A percentile compares a stretch with the other conserved stretches of the same genome.
phyloP scores from a whole-genome alignment of 1,140 invertebrate genomes.

The Ylistrum balloti region DNA sequence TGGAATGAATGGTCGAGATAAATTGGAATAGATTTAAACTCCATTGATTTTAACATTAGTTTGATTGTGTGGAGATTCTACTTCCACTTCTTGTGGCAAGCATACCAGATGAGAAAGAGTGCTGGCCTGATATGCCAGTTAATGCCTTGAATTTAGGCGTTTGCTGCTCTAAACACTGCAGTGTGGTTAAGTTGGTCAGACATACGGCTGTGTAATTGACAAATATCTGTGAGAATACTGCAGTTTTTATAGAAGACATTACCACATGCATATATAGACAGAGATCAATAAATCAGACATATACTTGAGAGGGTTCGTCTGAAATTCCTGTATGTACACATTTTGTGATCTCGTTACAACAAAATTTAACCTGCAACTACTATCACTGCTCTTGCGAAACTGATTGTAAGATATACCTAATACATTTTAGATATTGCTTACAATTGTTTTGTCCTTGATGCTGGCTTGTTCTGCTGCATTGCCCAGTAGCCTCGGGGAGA shows the following conservation, averaged over 20 bases:
- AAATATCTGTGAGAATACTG: too few species aligned
- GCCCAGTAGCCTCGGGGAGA: background rate
- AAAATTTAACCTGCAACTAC: too few species aligned
- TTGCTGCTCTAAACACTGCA: background rate
- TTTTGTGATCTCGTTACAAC: background rate
- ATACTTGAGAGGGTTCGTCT: background rate
- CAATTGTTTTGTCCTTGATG: background rate
- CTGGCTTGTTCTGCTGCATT: background rate
- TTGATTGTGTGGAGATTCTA: background rate
- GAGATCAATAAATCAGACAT: background rate
- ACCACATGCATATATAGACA: background rate
- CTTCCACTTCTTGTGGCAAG: background rate
- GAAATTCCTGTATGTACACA: background rate
- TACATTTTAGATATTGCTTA: background rate
- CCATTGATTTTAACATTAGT: constrained; percentile 23
- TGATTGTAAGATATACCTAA: background rate
- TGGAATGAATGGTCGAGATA: background rate
- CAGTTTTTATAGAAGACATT: background rate
- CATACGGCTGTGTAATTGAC: background rate
- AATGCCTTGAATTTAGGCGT: background rate
- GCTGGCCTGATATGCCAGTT: background rate
- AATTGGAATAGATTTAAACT: constrained; percentile 36
- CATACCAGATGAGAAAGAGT: background rate
- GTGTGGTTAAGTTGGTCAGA: background rate
- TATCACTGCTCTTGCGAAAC: background rate